phyloP scores from a whole-genome alignment of 64 coral and sea anemone genomes.

The Actinia equina region DNA sequence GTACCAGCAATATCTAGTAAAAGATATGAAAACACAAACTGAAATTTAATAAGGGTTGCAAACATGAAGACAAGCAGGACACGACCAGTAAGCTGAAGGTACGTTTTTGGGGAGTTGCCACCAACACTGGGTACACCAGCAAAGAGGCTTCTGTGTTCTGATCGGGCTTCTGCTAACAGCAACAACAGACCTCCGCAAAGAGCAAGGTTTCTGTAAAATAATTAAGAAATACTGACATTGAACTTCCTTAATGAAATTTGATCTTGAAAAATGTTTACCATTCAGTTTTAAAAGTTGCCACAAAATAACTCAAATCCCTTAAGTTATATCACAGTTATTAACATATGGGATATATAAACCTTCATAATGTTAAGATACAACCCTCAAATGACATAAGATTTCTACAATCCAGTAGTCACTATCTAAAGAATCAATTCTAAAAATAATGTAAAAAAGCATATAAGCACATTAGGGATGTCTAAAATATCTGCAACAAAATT shows the following conservation, averaged over 20 bases:
- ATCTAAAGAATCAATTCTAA: no score
- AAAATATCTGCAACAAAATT: no score
- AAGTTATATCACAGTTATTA: no score
- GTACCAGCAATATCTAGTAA: conserved; percentile 83
- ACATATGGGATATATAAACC: no score
- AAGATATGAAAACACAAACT: conserved; percentile 77
- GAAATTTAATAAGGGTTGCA: conserved; percentile 85
- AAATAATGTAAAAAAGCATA: no score
- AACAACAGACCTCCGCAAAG: conserved; percentile 85
- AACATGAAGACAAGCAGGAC: conserved; percentile 95
- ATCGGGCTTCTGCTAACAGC: conserved; percentile 84
- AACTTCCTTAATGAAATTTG: background rate
- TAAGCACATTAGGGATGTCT: no score
- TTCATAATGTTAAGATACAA: no score
- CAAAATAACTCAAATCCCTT: no score
- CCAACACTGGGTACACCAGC: conserved; percentile 88
- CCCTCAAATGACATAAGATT: no score
- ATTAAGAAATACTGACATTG: background rate
- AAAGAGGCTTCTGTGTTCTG: conserved; percentile 95
- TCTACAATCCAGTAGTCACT: no score
- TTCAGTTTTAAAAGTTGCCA: no score
- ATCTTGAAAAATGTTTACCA: no score
- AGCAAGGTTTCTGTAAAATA: conserved; percentile 82
- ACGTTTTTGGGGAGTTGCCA: conserved; percentile 92
- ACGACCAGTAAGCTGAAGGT: conserved; percentile 92